Percentiles rank a stretch among this genome's conserved stretches.
Evolutionary conservation across 2,888 invertebrate species (phyloP).

Genomic region (Ptychoptera albimana): DNA sequence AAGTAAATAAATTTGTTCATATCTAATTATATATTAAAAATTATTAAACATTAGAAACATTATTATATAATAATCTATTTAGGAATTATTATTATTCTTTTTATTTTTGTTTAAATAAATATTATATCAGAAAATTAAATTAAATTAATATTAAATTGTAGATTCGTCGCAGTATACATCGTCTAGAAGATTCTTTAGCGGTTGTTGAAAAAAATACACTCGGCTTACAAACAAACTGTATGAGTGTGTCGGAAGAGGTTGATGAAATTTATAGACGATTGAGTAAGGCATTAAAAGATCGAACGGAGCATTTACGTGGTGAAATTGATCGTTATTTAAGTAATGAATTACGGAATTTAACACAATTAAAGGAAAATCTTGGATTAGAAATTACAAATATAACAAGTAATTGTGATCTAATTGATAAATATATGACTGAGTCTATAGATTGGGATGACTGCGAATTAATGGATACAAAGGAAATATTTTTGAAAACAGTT

Average conservation of each 20-base stretch:
- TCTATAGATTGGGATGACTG: conserved; percentile 85
- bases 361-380: conserved; percentile 79
- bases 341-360: conserved; percentile 72
- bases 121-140: neutral
- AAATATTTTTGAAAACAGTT: conserved; percentile 88
- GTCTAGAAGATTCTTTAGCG: conserved; percentile 71
- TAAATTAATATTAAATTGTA: conserved; percentile 29
- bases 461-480: conserved; percentile 87
- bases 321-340: conserved; percentile 87
- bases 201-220: conserved; percentile 78
- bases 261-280: conserved; percentile 81
- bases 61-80: no score
- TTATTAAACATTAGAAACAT: no score
- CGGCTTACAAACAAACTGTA: conserved; percentile 76
- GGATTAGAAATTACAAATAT: conserved; percentile 92
- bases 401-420: conserved; percentile 89
- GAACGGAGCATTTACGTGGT: conserved; percentile 68
- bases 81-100: neutral
- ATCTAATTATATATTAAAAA: no score
- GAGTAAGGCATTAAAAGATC: conserved; percentile 76
- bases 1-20: conserved; percentile 30
- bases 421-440: conserved; percentile 86
- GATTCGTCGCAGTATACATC: conserved; percentile 72
- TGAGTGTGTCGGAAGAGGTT: conserved; percentile 82
- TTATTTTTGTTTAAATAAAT: conserved; percentile 19